These are phyloP conservation scores for Benitochromis conjunctus DNA, from an alignment of 2,113 vertebrate species.

Conservation along the genomic window DNA sequence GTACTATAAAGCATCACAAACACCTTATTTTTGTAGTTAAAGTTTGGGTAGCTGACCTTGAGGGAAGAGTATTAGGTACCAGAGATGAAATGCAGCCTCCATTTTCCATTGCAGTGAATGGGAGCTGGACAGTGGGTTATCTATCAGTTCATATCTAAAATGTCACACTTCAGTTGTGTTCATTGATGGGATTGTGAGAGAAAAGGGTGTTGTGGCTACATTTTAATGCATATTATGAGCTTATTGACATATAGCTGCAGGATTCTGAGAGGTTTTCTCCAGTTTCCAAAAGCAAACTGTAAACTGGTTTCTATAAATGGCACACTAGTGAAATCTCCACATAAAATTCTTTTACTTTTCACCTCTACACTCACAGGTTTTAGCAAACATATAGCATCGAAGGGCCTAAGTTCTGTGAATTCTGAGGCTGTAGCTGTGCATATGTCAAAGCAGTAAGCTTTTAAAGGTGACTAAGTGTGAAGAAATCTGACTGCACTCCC, in stretches of 20 bases:
- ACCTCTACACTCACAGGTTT: background rate
- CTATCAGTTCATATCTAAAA: background rate
- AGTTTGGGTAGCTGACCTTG: background rate
- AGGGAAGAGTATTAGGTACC: background rate
- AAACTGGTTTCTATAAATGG: background rate
- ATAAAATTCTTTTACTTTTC: background rate
- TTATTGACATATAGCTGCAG: background rate
- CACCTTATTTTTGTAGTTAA: background rate
- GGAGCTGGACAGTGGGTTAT: background rate
- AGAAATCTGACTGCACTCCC: background rate
- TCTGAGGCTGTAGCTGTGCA: background rate
- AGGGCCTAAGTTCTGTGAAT: background rate
- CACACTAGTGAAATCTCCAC: background rate
- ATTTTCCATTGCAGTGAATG: background rate
- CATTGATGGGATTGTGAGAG: background rate
- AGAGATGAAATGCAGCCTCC: background rate
- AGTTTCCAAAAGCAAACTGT: background rate
- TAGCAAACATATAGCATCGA: background rate
- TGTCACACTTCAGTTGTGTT: background rate
- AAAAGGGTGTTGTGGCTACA: background rate
- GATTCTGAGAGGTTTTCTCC: background rate
- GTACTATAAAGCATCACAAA: background rate
- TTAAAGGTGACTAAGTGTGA: background rate
- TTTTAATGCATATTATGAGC: background rate
- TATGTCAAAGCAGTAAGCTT: background rate